Conservation (phyloP, 2,888 invertebrate genomes). For the Acholoe squamosa region DNA sequence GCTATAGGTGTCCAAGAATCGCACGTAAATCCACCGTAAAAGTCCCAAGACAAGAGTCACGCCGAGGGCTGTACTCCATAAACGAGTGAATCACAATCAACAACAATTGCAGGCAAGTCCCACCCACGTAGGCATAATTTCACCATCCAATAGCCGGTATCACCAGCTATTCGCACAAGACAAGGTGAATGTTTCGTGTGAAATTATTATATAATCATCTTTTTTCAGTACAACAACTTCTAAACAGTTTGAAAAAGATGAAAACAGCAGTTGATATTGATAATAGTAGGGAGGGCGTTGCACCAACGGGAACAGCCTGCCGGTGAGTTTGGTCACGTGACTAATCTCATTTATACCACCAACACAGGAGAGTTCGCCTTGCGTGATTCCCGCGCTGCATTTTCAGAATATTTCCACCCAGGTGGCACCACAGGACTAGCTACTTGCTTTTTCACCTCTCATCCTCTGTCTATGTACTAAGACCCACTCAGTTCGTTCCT, state of each 20-base stretch:
- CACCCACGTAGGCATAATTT: no score
- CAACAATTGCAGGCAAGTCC: background rate
- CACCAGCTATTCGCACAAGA: no score
- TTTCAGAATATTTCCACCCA: constrained; percentile 21
- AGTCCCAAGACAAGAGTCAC: background rate
- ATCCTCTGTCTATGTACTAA: no score
- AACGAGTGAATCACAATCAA: constrained; percentile 48
- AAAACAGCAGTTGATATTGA: background rate
- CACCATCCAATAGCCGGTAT: no score
- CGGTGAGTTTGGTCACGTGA: constrained; percentile 38
- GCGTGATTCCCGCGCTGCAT: background rate
- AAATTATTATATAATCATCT: no score
- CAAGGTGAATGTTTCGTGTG: no score
- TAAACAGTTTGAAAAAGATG: background rate
- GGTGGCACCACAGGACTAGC: background rate
- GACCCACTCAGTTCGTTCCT: no score
- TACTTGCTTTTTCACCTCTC: no score
- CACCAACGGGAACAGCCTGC: background rate
- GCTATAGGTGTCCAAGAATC: no score
- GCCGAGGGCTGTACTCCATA: background rate
- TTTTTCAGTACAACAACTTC: no score
- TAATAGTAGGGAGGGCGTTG: background rate
- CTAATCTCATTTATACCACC: background rate
- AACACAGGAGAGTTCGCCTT: background rate
- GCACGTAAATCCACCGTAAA: constrained; percentile 19